A percentile compares a stretch with the other conserved stretches of the same genome.
These are phyloP conservation scores for Rhinatrema bivittatum DNA, from an alignment of 2,797 vertebrate genomes.

Conservation along the genomic window DNA sequence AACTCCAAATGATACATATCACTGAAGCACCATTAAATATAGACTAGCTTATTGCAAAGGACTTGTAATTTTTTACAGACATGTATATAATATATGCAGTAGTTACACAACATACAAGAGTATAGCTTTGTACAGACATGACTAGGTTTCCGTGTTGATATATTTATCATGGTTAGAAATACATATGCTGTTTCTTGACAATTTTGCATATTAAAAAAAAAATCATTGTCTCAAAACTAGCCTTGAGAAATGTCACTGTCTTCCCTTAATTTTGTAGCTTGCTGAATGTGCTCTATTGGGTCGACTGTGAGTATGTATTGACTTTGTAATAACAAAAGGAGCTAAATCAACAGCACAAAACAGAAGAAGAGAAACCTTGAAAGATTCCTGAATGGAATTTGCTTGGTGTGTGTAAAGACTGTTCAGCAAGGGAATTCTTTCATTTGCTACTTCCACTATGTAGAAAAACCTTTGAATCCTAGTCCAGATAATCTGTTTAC, in stretches of 20 bases:
- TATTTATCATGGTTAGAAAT: constrained; percentile 23
- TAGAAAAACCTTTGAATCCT: no score
- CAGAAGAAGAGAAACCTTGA: no score
- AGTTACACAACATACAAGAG: neutral
- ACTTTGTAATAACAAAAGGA: no score
- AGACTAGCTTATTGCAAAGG: constrained; percentile 14
- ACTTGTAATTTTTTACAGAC: constrained; percentile 20
- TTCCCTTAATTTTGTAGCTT: no score
- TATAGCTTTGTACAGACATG: neutral
- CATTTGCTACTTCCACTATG: no score
- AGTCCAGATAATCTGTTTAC: no score
- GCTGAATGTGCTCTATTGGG: no score
- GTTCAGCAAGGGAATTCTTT: no score
- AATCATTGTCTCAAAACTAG: constrained; percentile 17
- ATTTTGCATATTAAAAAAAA: constrained; percentile 40
- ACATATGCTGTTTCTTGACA: constrained; percentile 18
- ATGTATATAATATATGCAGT: neutral
- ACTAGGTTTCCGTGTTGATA: constrained; percentile 17
- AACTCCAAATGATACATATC: constrained; percentile 2
- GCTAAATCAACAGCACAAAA: no score
- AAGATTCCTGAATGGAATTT: no score
- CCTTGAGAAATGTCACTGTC: constrained; percentile 11
- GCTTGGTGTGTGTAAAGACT: no score
- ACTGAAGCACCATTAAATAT: constrained; percentile 9
- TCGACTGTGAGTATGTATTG: no score